Evolutionary conservation across 2,797 vertebrate species (phyloP), one percentile per base, ranked within the genome.

Genomic region (Ambastaia sidthimunki): DNA sequence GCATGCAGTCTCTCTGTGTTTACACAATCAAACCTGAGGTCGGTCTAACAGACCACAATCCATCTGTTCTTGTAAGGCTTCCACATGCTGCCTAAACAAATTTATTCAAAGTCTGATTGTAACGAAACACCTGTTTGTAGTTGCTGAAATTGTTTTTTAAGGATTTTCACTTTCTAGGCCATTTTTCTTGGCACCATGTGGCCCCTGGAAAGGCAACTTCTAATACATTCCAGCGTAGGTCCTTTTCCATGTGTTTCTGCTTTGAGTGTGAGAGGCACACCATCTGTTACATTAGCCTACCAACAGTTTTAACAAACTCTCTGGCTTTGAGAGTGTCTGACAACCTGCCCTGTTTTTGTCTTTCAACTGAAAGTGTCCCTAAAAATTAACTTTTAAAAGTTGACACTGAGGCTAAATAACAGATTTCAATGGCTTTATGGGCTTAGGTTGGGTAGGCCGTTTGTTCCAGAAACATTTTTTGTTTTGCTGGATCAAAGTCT

Each of bases 71-170:
- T 78, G 59, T 55, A 57, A 21, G 70, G 52, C 70, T 57, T 83
- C n/a, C 78, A 67, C 74, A 72, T 41, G 60, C 55, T 41, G 65
- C 25, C 70, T 76, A 82, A 80, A 80, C 69, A 83, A 84, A 62
- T n/a, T 15, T 18, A 72, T 78, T 71, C 68, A 62, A 25, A 19
- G 11, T 48, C 77, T 62, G 47, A 67, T 57, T 74, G 59, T 50
- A 44, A 59, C 25, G 16, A 71, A 74, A 47, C 74, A 81, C 75
- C 80, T 84, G 78, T 71, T 84, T 80, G 59, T 78, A 66, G 72
- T 76, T 28, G 74, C 28, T 76, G 6, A 21, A 80, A 67, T 69
- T 1, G 28, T 63, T 54, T 74, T 76, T 75, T 62, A 52, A 34
- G 19, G 50, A 73, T 66, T 79, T 71, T 55, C 65, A 23, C 66